Conservation (phyloP, 2,113 vertebrate genomes). For the Pao palembangensis region DNA sequence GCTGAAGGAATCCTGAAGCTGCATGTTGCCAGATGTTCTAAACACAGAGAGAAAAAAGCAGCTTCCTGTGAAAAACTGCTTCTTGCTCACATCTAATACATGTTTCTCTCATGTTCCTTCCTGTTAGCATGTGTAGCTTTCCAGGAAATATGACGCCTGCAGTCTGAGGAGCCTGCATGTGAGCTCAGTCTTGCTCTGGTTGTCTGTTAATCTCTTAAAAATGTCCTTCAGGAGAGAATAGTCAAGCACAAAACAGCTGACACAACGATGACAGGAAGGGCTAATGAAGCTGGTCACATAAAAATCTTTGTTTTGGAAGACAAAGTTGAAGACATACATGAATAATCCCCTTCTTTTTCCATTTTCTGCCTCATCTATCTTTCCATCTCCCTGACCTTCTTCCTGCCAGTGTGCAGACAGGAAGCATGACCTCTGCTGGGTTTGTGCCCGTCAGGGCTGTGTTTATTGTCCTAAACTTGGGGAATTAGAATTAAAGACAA, state of each 20-base stretch:
- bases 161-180: too few relatives aligned
- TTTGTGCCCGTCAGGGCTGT: conserved; percentile 46
- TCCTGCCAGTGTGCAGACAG: conserved; percentile 41
- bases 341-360: neutral
- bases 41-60: conserved; percentile 34
- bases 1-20: conserved; percentile 67
- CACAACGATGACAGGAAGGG: too few relatives aligned
- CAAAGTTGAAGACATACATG: neutral
- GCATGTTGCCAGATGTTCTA: conserved; percentile 59
- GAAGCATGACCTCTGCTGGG: conserved; percentile 54
- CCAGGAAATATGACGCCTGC: too few relatives aligned
- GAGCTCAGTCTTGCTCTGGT: too few relatives aligned
- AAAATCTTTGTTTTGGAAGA: too few relatives aligned
- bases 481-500: conserved; percentile 64
- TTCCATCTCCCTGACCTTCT: conserved; percentile 32
- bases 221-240: too few relatives aligned
- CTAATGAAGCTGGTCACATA: too few relatives aligned
- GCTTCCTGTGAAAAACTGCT: conserved; percentile 9
- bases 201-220: too few relatives aligned
- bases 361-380: conserved; percentile 25
- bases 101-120: too few relatives aligned
- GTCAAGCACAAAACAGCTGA: too few relatives aligned
- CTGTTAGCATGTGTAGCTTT: too few relatives aligned
- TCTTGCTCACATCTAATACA: neutral
- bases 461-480: conserved; percentile 74